Evolutionary conservation across 1,140 invertebrate genomes (phyloP).

Genomic region (Panagrolaimus sp.): DNA sequence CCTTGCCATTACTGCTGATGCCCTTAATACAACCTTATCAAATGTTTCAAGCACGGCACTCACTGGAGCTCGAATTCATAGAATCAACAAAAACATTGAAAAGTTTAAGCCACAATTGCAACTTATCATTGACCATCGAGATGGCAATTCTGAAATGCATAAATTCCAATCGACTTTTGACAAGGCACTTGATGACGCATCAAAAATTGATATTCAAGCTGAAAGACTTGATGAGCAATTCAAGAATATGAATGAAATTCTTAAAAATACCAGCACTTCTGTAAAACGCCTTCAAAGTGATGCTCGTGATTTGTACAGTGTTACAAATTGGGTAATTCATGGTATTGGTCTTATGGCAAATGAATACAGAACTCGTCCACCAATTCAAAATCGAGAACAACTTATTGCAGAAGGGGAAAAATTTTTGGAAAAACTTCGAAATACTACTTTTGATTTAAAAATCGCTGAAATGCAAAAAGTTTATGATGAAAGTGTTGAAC

Average conservation of each 20-base stretch:
- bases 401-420: conserved; percentile 40
- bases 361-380: conserved; percentile 30
- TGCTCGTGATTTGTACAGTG: conserved; percentile 36
- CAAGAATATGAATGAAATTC: background rate
- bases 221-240: conserved; percentile 39
- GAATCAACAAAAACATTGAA: conserved; percentile 42
- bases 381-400: conserved; percentile 31
- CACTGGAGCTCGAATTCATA: conserved; percentile 50
- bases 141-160: conserved; percentile 31
- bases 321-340: conserved; percentile 30
- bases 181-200: conserved; percentile 27
- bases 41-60: conserved; percentile 56
- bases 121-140: conserved; percentile 27
- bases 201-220: conserved; percentile 32
- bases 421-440: conserved; percentile 25
- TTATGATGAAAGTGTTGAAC: conserved; percentile 4
- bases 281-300: conserved; percentile 27
- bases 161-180: conserved; percentile 27
- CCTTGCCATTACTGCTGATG: conserved; percentile 27
- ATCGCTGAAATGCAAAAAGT: conserved; percentile 9
- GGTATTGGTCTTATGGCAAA: conserved; percentile 21
- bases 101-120: conserved; percentile 24
- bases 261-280: conserved; percentile 31
- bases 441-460: conserved; percentile 3
- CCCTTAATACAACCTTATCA: conserved; percentile 29